Conservation (phyloP, 2,888 invertebrate genomes). For the Laspeyria flexula region DNA sequence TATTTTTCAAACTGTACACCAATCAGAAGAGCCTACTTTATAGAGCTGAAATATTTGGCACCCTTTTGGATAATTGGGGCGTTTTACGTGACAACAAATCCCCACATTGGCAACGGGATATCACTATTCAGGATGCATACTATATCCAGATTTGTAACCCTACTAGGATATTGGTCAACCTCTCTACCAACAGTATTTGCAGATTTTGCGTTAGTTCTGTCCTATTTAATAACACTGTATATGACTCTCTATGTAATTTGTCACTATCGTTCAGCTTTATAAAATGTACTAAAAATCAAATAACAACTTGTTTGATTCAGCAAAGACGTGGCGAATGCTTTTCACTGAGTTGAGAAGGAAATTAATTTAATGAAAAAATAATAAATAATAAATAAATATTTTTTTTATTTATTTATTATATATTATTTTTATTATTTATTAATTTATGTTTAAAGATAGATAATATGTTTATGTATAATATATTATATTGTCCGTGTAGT, state of each 20-base stretch:
- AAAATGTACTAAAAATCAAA: constrained; percentile 14
- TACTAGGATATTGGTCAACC: constrained; percentile 56
- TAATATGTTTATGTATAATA: too few species aligned
- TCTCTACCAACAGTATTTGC: constrained; percentile 50
- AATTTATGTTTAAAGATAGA: too few species aligned
- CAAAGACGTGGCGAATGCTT: constrained; percentile 12
- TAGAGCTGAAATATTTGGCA: constrained; percentile 63
- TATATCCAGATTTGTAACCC: constrained; percentile 47
- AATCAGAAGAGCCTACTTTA: constrained; percentile 60
- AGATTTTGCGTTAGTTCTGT: constrained; percentile 58
- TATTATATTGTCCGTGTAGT: too few species aligned
- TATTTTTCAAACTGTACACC: constrained; percentile 53
- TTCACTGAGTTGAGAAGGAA: too few species aligned
- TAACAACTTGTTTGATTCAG: constrained; percentile 22
- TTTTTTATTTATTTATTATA: too few species aligned
- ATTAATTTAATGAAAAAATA: too few species aligned
- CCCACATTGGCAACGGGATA: constrained; percentile 38
- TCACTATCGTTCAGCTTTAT: constrained; percentile 52
- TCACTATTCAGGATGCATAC: constrained; percentile 57
- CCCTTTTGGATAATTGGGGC: constrained; percentile 68
- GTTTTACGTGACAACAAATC: constrained; percentile 59
- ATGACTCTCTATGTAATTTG: constrained; percentile 59
- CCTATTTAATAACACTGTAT: constrained; percentile 61
- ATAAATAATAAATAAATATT: too few species aligned
- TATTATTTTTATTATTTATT: too few species aligned